Conservation (phyloP, 2,113 vertebrate species). For the Theristicus caerulescens region DNA sequence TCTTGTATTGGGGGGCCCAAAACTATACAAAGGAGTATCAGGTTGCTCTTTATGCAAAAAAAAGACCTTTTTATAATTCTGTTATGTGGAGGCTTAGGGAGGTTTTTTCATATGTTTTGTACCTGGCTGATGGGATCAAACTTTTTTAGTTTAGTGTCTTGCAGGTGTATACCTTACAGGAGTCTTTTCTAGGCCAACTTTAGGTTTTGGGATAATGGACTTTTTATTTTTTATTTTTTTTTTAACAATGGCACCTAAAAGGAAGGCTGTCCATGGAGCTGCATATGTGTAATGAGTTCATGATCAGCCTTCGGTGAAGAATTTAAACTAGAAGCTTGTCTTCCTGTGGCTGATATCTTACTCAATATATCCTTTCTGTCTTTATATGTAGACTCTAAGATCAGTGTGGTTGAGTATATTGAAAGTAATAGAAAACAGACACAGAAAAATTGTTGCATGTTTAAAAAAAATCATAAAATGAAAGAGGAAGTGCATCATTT, state of each 20-base stretch:
- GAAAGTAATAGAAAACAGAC: constrained; percentile 36
- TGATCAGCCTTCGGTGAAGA: not conserved
- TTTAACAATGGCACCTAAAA: not conserved
- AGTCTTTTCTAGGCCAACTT: not conserved
- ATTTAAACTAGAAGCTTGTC: not conserved
- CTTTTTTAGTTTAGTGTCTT: not conserved
- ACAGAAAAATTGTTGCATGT: constrained; percentile 48
- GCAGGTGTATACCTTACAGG: not conserved
- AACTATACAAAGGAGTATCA: not conserved
- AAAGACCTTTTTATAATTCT: not conserved
- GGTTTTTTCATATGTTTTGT: not conserved
- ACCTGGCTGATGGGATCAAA: not conserved
- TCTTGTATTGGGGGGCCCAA: not conserved
- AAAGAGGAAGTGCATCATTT: constrained; percentile 64
- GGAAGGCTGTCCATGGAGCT: not conserved
- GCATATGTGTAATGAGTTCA: not conserved
- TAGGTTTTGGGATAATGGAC: not conserved
- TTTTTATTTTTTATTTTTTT: not conserved
- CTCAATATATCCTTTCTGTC: not conserved
- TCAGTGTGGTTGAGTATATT: not conserved
- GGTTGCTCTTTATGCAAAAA: not conserved
- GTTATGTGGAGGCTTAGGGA: not conserved
- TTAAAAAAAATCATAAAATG: constrained; percentile 37
- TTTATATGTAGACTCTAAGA: not conserved
- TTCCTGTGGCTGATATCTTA: not conserved